Evolutionary conservation across 2,113 vertebrate species (phyloP).

Genomic region (Bostrychus sinensis): DNA sequence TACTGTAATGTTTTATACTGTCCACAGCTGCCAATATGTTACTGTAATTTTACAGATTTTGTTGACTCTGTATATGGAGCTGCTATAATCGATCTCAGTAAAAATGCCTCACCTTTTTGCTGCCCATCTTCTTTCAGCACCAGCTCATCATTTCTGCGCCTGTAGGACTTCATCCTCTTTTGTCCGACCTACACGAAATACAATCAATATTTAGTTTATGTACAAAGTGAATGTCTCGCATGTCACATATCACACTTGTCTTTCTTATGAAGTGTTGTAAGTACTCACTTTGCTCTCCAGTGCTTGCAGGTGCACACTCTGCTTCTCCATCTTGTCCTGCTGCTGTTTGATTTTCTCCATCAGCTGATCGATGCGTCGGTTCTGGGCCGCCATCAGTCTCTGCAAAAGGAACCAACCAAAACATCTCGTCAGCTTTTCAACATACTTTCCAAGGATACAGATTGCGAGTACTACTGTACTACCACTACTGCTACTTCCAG

Average conservation of each 20-base stretch:
- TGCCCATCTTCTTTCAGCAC: conserved; percentile 25
- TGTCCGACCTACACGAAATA: conserved; percentile 43
- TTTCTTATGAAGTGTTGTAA: not conserved
- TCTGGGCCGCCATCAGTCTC: conserved; percentile 83
- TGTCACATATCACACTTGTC: not conserved
- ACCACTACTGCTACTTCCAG: not conserved
- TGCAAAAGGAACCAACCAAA: conserved; percentile 33
- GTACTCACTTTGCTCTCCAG: conserved; percentile 74
- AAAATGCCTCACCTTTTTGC: not conserved
- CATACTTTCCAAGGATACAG: too few species aligned
- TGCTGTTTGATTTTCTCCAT: conserved; percentile 88
- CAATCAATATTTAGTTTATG: not conserved
- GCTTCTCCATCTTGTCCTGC: conserved; percentile 88
- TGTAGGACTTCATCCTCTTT: conserved; percentile 61
- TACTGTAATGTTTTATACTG: too few species aligned
- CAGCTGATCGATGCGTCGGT: conserved; percentile 82
- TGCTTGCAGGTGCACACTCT: conserved; percentile 82
- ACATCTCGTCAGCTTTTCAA: not conserved
- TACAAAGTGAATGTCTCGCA: not conserved
- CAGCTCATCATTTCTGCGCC: conserved; percentile 55
- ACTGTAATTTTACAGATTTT: too few species aligned
- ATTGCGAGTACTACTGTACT: too few species aligned
- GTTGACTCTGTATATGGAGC: too few species aligned
- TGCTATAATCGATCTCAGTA: too few species aligned
- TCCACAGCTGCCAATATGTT: too few species aligned